Conservation (phyloP, 2,888 invertebrate species). For the Ochlodes sylvanus region DNA sequence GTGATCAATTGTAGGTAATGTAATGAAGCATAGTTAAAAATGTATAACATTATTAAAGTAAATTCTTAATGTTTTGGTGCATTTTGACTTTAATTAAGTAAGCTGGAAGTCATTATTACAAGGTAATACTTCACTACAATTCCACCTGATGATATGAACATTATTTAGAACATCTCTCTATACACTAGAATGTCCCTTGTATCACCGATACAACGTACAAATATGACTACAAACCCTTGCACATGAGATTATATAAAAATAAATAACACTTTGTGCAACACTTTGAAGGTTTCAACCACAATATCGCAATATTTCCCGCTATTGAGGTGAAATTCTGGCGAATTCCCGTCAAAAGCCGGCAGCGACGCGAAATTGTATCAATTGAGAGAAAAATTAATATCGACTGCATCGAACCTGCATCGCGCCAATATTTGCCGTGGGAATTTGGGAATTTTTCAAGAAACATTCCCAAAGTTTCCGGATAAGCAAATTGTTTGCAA, state of each 20-base stretch:
- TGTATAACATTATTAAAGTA: too few species aligned
- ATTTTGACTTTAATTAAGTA: too few species aligned
- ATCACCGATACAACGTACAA: too few species aligned
- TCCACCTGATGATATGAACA: too few species aligned
- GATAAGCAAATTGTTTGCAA: constrained; percentile 34
- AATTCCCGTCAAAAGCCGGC: constrained; percentile 37
- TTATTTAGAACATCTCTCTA: not conserved
- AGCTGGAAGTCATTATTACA: too few species aligned
- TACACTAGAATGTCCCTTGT: too few species aligned
- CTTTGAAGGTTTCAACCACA: constrained; percentile 26
- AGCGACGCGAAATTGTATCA: constrained; percentile 40
- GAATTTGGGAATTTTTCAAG: constrained; percentile 36
- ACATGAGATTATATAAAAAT: constrained; percentile 8
- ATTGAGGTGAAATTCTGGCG: constrained; percentile 34
- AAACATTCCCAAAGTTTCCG: constrained; percentile 31
- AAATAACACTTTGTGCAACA: constrained; percentile 9
- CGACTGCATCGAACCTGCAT: constrained; percentile 38
- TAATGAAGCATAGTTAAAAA: too few species aligned
- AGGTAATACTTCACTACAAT: too few species aligned
- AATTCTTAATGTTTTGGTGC: too few species aligned
- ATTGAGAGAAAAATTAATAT: constrained; percentile 46
- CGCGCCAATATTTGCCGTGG: constrained; percentile 26
- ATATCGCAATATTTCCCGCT: constrained; percentile 33
- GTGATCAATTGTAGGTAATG: too few species aligned
- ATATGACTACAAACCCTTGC: not conserved